These are phyloP conservation scores for Pantala flavescens DNA, from an alignment of 1,140 invertebrate genomes.

Conservation along the genomic window DNA sequence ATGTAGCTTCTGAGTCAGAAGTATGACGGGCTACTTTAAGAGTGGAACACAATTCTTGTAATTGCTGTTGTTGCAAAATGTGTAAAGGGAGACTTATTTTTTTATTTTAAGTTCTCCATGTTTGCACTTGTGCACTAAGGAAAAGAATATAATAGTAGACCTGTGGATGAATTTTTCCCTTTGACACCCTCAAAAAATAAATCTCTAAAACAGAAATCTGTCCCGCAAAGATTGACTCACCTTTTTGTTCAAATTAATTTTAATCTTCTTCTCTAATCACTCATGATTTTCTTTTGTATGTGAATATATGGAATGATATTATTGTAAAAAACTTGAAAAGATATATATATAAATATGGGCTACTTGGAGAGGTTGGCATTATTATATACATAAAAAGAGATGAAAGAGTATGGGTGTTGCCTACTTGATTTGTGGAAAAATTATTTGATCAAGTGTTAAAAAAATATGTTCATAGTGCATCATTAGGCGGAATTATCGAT, in stretches of 20 bases:
- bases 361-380: not conserved
- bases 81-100: not conserved
- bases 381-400: not conserved
- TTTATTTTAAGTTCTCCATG: not conserved
- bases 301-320: not conserved
- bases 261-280: not conserved
- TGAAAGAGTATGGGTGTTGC: slow-evolving; percentile 15
- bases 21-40: not conserved
- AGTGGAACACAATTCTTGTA: not conserved
- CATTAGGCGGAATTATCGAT: slow-evolving; percentile 16
- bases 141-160: not conserved
- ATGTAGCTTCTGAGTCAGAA: not conserved
- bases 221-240: not conserved
- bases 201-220: too few relatives aligned
- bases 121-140: not conserved
- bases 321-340: not conserved
- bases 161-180: not conserved
- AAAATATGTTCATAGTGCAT: slow-evolving; percentile 17
- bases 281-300: not conserved
- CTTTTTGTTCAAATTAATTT: not conserved
- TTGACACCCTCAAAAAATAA: not conserved
- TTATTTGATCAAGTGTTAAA: slow-evolving; percentile 18
- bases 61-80: not conserved
- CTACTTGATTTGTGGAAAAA: slow-evolving; percentile 18
- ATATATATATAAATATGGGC: not conserved